phyloP scores from a whole-genome alignment of 2,888 invertebrate genomes.

The Crocallis elinguaria region DNA sequence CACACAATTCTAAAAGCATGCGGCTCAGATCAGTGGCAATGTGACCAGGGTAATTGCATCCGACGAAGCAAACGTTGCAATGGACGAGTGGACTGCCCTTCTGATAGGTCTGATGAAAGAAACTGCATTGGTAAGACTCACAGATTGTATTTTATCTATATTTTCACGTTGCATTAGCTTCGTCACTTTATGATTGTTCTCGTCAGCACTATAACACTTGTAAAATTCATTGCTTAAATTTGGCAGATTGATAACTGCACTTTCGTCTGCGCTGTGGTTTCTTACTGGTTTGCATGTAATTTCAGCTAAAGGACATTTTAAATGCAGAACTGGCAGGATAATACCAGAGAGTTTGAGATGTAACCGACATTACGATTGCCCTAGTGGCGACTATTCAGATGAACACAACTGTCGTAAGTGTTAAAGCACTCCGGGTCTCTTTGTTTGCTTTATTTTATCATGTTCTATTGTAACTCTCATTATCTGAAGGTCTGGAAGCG shows the following conservation, averaged over 20 bases:
- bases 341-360: slow-evolving; percentile 84
- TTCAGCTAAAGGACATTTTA: slow-evolving; percentile 81
- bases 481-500: neutral
- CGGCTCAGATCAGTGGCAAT: slow-evolving; percentile 88
- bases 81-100: slow-evolving; percentile 88
- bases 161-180: slow-evolving; percentile 10
- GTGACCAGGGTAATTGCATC: slow-evolving; percentile 89
- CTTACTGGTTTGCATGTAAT: slow-evolving; percentile 56
- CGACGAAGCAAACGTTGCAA: slow-evolving; percentile 86
- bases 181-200: slow-evolving; percentile 1
- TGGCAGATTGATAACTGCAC: neutral
- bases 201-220: neutral
- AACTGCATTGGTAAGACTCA: slow-evolving; percentile 85
- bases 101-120: slow-evolving; percentile 89
- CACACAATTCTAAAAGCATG: slow-evolving; percentile 82
- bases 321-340: slow-evolving; percentile 87
- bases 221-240: neutral
- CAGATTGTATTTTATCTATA: neutral
- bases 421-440: slow-evolving; percentile 36
- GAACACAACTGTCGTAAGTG: slow-evolving; percentile 92
- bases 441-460: slow-evolving; percentile 34
- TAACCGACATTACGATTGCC: slow-evolving; percentile 88
- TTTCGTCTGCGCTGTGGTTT: neutral
- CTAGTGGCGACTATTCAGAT: slow-evolving; percentile 87
- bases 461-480: slow-evolving; percentile 28